Evolutionary conservation across 2,797 vertebrate genomes (phyloP).

Genomic region (Lepus townsendii): DNA sequence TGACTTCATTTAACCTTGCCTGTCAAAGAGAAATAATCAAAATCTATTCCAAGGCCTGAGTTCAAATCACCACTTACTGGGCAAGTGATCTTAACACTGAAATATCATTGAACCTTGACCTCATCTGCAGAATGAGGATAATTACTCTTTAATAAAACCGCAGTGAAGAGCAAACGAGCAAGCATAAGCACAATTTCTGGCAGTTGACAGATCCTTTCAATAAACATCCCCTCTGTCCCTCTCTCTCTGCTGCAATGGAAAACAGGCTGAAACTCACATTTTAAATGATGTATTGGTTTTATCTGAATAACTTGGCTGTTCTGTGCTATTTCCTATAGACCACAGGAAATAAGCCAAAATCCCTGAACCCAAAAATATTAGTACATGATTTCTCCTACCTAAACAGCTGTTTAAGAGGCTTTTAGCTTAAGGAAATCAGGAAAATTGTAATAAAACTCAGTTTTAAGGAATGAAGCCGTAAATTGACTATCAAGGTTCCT

Average conservation of each 20-base stretch:
- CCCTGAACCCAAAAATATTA: slow-evolving; percentile 28
- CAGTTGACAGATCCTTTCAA: neutral
- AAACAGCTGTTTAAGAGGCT: slow-evolving; percentile 37
- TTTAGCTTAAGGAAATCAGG: slow-evolving; percentile 31
- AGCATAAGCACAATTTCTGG: neutral
- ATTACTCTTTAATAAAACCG: neutral
- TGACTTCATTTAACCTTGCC: slow-evolving; percentile 19
- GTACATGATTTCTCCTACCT: neutral
- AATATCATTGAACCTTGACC: neutral
- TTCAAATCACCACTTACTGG: slow-evolving; percentile 40
- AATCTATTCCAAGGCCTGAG: slow-evolving; percentile 24
- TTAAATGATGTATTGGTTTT: neutral
- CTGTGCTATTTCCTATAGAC: neutral
- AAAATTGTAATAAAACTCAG: slow-evolving; percentile 22
- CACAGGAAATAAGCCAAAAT: slow-evolving; percentile 20
- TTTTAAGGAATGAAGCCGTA: neutral
- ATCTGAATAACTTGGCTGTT: slow-evolving; percentile 56
- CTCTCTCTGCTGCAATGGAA: neutral
- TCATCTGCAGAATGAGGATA: neutral
- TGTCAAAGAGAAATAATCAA: slow-evolving; percentile 54
- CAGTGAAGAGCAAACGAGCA: neutral
- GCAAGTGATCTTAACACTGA: neutral
- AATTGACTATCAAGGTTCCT: neutral
- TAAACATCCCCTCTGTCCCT: neutral
- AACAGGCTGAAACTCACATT: neutral